Conservation (phyloP, 2,888 invertebrate species). For the Pemphredon lugubris region DNA sequence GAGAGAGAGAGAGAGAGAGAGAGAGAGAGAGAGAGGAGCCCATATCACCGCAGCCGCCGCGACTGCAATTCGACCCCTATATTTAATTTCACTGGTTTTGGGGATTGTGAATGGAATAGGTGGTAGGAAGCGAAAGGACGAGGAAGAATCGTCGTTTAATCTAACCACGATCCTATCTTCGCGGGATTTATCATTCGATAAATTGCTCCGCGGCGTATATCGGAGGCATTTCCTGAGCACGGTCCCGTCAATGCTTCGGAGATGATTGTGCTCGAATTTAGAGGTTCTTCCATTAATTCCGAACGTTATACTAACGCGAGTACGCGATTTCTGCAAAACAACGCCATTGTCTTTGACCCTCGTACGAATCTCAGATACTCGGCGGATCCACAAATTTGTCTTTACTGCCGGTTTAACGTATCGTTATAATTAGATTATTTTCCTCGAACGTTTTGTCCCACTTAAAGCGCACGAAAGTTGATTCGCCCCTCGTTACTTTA, state of each 20-base stretch:
- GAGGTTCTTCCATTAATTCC: too few relatives aligned
- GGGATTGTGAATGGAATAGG: constrained; percentile 60
- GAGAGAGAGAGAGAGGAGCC: constrained; percentile 49
- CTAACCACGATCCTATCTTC: constrained; percentile 79
- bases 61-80: constrained; percentile 78
- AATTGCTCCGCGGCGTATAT: constrained; percentile 65
- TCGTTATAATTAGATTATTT: too few relatives aligned
- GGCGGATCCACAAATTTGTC: too few relatives aligned
- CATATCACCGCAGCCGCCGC: constrained; percentile 72
- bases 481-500: too few relatives aligned
- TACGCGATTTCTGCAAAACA: too few relatives aligned
- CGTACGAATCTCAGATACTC: too few relatives aligned
- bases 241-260: constrained; percentile 36
- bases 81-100: constrained; percentile 76
- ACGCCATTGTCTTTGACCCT: too few relatives aligned
- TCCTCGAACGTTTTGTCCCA: too few relatives aligned
- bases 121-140: constrained; percentile 49
- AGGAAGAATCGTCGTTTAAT: constrained; percentile 78
- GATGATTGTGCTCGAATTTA: too few relatives aligned
- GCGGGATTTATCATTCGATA: constrained; percentile 80
- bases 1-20: constrained; percentile 7
- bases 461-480: too few relatives aligned
- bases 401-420: too few relatives aligned
- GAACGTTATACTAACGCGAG: too few relatives aligned
- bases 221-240: constrained; percentile 21